Evolutionary conservation across 2,888 invertebrate genomes (phyloP).

Genomic region (Aphrophora alni): DNA sequence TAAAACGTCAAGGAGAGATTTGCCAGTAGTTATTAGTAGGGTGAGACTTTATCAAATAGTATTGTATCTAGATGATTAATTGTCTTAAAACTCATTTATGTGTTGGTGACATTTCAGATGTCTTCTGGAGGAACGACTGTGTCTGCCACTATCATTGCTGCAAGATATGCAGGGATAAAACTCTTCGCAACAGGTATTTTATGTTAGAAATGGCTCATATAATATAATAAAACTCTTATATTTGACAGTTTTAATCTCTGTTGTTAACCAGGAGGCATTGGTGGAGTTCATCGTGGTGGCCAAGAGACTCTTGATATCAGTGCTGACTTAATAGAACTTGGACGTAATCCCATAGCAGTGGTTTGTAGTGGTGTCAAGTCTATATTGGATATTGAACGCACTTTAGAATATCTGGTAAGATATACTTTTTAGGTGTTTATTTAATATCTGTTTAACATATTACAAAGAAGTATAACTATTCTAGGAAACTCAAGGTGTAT

Average conservation of each 20-base stretch:
- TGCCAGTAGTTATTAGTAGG: slow-evolving; percentile 76
- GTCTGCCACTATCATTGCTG: slow-evolving; percentile 88
- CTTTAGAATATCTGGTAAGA: slow-evolving; percentile 89
- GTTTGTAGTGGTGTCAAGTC: slow-evolving; percentile 97
- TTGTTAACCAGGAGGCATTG: slow-evolving; percentile 66
- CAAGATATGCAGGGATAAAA: slow-evolving; percentile 80
- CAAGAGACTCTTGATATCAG: slow-evolving; percentile 91
- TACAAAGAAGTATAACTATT: too few species aligned
- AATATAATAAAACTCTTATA: too few species aligned
- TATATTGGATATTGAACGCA: slow-evolving; percentile 92
- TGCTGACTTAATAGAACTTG: slow-evolving; percentile 91
- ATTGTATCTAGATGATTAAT: too few species aligned
- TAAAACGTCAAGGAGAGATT: slow-evolving; percentile 89
- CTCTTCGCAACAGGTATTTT: slow-evolving; percentile 88
- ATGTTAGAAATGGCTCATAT: too few species aligned
- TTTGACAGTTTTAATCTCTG: background rate
- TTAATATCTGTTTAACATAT: background rate
- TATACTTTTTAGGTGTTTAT: slow-evolving; percentile 24
- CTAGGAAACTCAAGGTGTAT: slow-evolving; percentile 94
- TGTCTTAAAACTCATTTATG: too few species aligned
- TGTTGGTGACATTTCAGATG: too few species aligned
- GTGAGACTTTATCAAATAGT: slow-evolving; percentile 51
- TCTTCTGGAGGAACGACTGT: slow-evolving; percentile 94
- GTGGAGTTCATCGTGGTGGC: slow-evolving; percentile 93
- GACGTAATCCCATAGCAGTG: slow-evolving; percentile 85